Percentiles rank a stretch among this genome's conserved stretches.
These are phyloP conservation scores for Nemurella pictetii DNA, from an alignment of 2,888 invertebrate genomes.

Conservation along the genomic window DNA sequence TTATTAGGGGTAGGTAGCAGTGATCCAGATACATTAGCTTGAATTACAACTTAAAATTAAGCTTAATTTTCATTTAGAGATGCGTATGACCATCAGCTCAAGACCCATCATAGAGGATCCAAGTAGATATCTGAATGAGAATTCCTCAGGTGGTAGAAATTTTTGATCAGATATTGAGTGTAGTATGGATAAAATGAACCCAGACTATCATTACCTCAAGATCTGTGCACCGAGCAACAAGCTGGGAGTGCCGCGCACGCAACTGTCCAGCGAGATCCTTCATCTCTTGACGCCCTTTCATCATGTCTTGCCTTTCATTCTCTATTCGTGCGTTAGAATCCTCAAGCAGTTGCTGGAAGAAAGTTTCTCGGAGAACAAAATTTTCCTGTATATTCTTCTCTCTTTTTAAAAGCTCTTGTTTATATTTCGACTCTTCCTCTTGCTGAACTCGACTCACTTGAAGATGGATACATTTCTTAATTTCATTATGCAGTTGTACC, in stretches of 20 bases:
- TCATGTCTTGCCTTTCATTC: constrained; percentile 17
- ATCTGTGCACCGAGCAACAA: not conserved
- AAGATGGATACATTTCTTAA: constrained; percentile 29
- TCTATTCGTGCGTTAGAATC: constrained; percentile 29
- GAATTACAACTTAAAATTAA: too few relatives aligned
- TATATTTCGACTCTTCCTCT: constrained; percentile 34
- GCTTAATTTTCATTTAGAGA: too few relatives aligned
- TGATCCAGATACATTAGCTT: too few relatives aligned
- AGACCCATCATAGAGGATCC: too few relatives aligned
- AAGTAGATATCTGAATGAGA: not conserved
- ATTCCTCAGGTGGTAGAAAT: not conserved
- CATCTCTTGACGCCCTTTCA: constrained; percentile 20
- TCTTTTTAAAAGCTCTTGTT: constrained; percentile 19
- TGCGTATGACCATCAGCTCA: too few relatives aligned
- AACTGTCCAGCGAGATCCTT: constrained; percentile 1
- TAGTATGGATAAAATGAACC: too few relatives aligned
- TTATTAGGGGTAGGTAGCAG: too few relatives aligned
- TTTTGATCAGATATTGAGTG: too few relatives aligned
- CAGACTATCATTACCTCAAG: constrained; percentile 9
- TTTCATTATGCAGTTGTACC: constrained; percentile 24
- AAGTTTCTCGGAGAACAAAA: constrained; percentile 11
- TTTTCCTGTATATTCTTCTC: constrained; percentile 32
- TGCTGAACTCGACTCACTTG: constrained; percentile 29
- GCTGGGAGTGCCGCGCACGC: constrained; percentile 7
- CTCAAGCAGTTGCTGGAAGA: not conserved